Base-by-base conservation (phyloP, 2,113 vertebrate genomes). In the Menura novaehollandiae region DNA sequence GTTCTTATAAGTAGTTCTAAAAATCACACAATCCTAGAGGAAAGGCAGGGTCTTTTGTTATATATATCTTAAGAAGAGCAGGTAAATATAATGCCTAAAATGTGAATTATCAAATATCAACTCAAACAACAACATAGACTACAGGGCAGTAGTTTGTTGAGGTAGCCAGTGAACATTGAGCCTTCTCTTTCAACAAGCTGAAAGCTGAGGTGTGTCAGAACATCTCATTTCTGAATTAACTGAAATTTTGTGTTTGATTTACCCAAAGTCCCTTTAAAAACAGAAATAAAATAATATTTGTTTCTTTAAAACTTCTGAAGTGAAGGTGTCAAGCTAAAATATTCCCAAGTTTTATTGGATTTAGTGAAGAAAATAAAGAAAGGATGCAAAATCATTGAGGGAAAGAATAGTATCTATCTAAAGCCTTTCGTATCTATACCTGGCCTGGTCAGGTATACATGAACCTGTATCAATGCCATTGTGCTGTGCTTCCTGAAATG, bases 1-100 rank as follows among this genome's bases (percentile, higher is more conserved):
- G 95, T 93, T 58, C 60, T 76, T 44, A 15, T n/a, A 88, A 87
- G 81, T 52, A 96, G 74, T 81, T 88, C 35, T 53, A 94, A 95
- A 94, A 94, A 97, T 96, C 39, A 43, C 32, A 68, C 32, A 59
- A 23, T 60, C 35, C 63, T 69, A 67, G 58, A 74, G 32, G 82
- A 94, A 58, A 87, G 43, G 26, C 11, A 75, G 33, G 63, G 24
- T 41, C 46, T 91, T 44, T 84, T 86, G 55, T 28, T 74, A 56
- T 44, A 33, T 33, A 58, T 2, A 46, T 37, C 53, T 93, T 60
- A 90, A 91, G 53, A 93, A 8, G 5, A 64, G 79, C 21, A 84
- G 33, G 67, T 63, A 85, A 91, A 66, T 47, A 55, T 27, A 11
- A 30, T 44, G 53, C 30, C 62, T 85, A 66, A 79, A 93, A 75